These are phyloP conservation scores for Sternotherus odoratus DNA, from an alignment of 2,797 vertebrate genomes.

Conservation along the genomic window DNA sequence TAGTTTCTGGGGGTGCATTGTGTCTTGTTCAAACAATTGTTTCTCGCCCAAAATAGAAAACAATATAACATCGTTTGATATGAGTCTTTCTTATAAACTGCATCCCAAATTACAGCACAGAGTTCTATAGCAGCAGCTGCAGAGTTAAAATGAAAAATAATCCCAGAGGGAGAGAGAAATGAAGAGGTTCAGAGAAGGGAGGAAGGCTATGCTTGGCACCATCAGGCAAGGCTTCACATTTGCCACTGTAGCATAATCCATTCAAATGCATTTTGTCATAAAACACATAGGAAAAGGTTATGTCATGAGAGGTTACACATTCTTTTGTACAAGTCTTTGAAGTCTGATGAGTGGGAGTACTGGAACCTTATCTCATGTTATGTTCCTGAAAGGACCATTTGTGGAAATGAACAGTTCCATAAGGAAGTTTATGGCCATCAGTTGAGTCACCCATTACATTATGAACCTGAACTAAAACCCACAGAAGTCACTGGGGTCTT, in stretches of 20 bases:
- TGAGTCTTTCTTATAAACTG: not conserved
- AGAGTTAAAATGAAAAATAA: not conserved
- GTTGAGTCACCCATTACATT: not conserved
- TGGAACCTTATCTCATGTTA: not conserved
- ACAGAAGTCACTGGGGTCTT: not conserved
- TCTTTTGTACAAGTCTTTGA: not conserved
- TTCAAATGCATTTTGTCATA: not conserved
- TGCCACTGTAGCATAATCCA: not conserved
- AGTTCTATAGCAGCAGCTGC: not conserved
- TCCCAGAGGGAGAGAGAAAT: not conserved
- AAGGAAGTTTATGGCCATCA: not conserved
- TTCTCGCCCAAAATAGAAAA: conserved; percentile 13
- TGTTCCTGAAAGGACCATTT: not conserved
- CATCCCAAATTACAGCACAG: not conserved
- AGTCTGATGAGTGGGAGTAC: not conserved
- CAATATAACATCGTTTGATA: not conserved
- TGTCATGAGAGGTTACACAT: not conserved
- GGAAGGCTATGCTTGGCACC: not conserved
- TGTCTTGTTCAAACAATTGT: not conserved
- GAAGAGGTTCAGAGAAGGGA: not conserved
- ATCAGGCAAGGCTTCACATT: not conserved
- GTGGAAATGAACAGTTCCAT: not conserved
- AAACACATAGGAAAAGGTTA: not conserved
- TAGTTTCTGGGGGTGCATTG: not conserved
- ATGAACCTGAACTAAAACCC: not conserved